A percentile compares a stretch with the other conserved stretches of the same genome.
These are phyloP conservation scores for Brachionus angularis DNA, from an alignment of 1,140 invertebrate genomes.

Conservation along the genomic window DNA sequence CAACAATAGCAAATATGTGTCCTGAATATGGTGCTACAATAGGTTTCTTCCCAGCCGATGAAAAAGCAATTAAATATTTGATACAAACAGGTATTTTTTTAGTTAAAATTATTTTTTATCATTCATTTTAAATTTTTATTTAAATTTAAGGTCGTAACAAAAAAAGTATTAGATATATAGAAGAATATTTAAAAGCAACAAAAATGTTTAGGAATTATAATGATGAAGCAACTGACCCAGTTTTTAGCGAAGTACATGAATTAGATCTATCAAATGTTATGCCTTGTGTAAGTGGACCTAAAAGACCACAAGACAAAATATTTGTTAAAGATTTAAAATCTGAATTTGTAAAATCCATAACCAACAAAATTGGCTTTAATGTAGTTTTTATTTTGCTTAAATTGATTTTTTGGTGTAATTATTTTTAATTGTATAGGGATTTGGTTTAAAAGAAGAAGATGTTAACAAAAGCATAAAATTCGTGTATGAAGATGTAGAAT, in stretches of 20 bases:
- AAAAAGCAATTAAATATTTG: constrained; percentile 76
- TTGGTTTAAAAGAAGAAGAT: constrained; percentile 71
- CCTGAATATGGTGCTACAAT: constrained; percentile 88
- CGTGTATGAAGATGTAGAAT: constrained; percentile 73
- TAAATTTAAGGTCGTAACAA: constrained; percentile 74
- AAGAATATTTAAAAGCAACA: constrained; percentile 74
- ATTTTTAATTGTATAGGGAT: constrained; percentile 64
- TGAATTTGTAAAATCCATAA: constrained; percentile 80
- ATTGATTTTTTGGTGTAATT: background rate
- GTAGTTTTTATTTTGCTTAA: constrained; percentile 45
- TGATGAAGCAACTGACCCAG: constrained; percentile 70
- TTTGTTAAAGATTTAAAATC: constrained; percentile 80
- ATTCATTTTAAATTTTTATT: no score
- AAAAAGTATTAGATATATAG: constrained; percentile 75
- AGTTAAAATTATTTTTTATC: no score
- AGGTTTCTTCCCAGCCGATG: constrained; percentile 90
- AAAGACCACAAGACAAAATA: constrained; percentile 90
- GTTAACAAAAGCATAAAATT: constrained; percentile 68
- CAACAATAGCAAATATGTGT: constrained; percentile 83
- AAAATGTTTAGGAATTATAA: constrained; percentile 79
- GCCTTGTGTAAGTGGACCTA: constrained; percentile 90
- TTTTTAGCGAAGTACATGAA: constrained; percentile 76
- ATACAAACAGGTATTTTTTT: constrained; percentile 83
- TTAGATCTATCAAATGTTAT: constrained; percentile 82
- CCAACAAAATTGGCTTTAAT: constrained; percentile 91